Conservation (phyloP, 2,797 vertebrate genomes). For the Sebastes vulpes region DNA sequence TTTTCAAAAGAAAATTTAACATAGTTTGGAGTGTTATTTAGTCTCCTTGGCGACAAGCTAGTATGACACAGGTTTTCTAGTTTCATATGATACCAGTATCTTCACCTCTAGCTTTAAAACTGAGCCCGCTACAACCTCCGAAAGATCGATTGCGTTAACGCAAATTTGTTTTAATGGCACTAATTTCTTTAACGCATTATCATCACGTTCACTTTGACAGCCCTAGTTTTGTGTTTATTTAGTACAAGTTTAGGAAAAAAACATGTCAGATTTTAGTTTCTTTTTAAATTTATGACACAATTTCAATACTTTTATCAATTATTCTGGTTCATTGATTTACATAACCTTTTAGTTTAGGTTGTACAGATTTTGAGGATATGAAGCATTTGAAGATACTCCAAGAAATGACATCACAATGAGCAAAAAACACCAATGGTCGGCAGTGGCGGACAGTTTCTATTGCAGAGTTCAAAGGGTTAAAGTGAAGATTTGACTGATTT, state of each 20-base stretch:
- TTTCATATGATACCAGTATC: too few relatives aligned
- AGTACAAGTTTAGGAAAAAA: not conserved
- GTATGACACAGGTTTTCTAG: too few relatives aligned
- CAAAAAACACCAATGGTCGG: not conserved
- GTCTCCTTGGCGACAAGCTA: too few relatives aligned
- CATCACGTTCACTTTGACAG: too few relatives aligned
- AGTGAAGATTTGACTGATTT: not conserved
- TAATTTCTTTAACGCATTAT: too few relatives aligned
- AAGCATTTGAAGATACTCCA: not conserved
- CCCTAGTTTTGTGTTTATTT: too few relatives aligned
- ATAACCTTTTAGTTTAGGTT: not conserved
- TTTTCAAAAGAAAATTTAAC: too few relatives aligned
- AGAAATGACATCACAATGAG: not conserved
- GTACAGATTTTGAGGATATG: not conserved
- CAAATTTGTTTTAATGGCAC: too few relatives aligned
- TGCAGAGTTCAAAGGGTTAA: not conserved
- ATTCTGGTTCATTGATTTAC: not conserved
- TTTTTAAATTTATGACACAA: not conserved
- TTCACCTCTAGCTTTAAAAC: too few relatives aligned
- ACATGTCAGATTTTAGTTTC: not conserved
- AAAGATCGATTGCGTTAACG: too few relatives aligned
- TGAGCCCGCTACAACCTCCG: too few relatives aligned
- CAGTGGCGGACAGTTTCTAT: not conserved
- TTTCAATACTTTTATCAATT: not conserved
- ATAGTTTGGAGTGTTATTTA: too few relatives aligned